These are phyloP conservation scores for Coelopa frigida DNA, from an alignment of 1,140 invertebrate species.

Conservation along the genomic window DNA sequence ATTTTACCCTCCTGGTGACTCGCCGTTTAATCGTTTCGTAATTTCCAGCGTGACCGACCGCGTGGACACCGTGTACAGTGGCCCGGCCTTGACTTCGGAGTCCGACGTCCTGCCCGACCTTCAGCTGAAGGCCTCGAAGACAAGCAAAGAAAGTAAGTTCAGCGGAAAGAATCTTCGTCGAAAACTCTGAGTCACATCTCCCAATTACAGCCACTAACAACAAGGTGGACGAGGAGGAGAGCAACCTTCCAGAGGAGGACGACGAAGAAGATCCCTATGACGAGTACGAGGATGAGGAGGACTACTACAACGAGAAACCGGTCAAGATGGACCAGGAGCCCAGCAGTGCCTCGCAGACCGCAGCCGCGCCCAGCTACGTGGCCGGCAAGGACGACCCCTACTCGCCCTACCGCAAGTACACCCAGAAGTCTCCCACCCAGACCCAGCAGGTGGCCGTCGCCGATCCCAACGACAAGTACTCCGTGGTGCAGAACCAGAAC, in stretches of 20 bases:
- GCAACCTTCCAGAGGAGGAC: slow-evolving; percentile 42
- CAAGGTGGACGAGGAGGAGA: slow-evolving; percentile 20
- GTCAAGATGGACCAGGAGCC: slow-evolving; percentile 28
- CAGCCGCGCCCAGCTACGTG: not conserved
- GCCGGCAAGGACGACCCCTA: slow-evolving; percentile 3
- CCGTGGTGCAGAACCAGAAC: slow-evolving; percentile 39
- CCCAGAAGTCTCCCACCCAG: slow-evolving; percentile 30
- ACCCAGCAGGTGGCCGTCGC: slow-evolving; percentile 42
- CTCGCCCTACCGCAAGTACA: slow-evolving; percentile 21
- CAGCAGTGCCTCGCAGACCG: slow-evolving; percentile 4
- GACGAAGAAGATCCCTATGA: slow-evolving; percentile 47
- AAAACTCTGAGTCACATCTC: no score
- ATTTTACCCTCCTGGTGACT: not conserved
- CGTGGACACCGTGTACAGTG: slow-evolving; percentile 33
- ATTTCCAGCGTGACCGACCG: slow-evolving; percentile 36
- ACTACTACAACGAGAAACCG: slow-evolving; percentile 37
- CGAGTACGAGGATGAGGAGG: slow-evolving; percentile 49
- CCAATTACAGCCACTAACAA: slow-evolving; percentile 14
- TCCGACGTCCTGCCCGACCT: slow-evolving; percentile 37
- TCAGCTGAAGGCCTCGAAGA: slow-evolving; percentile 31
- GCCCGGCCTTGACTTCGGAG: slow-evolving; percentile 24
- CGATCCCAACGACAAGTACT: slow-evolving; percentile 26
- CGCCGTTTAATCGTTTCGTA: not conserved
- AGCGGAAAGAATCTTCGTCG: no score
- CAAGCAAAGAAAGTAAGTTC: slow-evolving; percentile 21